These are phyloP conservation scores for Montipora capitata DNA, from an alignment of 92 coral and sea anemone genomes.

Conservation along the genomic window DNA sequence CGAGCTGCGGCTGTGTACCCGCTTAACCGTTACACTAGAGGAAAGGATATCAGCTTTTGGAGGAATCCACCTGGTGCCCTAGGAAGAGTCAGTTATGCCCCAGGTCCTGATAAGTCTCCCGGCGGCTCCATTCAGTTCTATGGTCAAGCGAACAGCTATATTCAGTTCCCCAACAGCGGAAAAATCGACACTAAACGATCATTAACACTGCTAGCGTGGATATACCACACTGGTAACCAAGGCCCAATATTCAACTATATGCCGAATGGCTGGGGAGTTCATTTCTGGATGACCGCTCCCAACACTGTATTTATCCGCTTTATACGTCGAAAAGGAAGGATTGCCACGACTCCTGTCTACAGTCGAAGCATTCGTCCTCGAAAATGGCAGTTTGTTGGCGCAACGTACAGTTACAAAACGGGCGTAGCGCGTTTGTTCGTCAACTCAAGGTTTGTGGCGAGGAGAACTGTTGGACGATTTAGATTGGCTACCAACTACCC, in stretches of 20 bases:
- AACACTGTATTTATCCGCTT: conserved; percentile 66
- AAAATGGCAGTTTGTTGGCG: conserved; percentile 78
- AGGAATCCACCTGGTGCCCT: conserved; percentile 63
- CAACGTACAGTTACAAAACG: conserved; percentile 67
- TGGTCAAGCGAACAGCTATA: conserved; percentile 76
- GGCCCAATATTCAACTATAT: conserved; percentile 90
- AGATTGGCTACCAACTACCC: conserved; percentile 72
- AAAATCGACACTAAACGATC: conserved; percentile 80
- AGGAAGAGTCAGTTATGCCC: conserved; percentile 50
- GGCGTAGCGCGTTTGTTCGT: conserved; percentile 73
- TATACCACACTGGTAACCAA: conserved; percentile 71
- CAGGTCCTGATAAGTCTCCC: conserved; percentile 73
- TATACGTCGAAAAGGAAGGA: conserved; percentile 65
- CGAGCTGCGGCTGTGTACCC: conserved; percentile 82
- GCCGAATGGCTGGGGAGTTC: conserved; percentile 81
- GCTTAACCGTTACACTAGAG: conserved; percentile 53
- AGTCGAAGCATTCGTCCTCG: conserved; percentile 32
- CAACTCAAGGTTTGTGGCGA: conserved; percentile 64
- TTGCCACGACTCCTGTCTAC: conserved; percentile 23
- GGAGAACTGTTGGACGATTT: conserved; percentile 49
- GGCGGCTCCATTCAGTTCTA: conserved; percentile 71
- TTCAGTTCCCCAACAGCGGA: conserved; percentile 79
- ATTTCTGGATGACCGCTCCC: conserved; percentile 80
- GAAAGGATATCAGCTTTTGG: conserved; percentile 73
- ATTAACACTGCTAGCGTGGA: conserved; percentile 84